A percentile compares a stretch with the other conserved stretches of the same genome.
These are phyloP conservation scores for Berghia stephanieae DNA, from an alignment of 1,140 invertebrate genomes.

Conservation along the genomic window DNA sequence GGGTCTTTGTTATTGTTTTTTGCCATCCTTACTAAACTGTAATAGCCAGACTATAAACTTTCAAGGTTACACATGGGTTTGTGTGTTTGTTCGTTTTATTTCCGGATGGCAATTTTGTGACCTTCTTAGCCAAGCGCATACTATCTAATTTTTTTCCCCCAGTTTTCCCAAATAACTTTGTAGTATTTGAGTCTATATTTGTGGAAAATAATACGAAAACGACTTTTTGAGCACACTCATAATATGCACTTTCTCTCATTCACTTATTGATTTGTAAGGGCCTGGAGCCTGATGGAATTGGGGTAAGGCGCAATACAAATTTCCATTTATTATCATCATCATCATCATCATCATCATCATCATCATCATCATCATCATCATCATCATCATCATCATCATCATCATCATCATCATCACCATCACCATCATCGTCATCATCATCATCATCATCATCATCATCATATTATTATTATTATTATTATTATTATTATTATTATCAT, in stretches of 20 bases:
- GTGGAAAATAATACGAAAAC: too few species aligned
- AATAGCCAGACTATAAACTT: too few species aligned
- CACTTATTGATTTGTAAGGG: background rate
- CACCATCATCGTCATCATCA: slow-evolving; percentile 20
- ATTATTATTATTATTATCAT: background rate
- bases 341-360: slow-evolving; percentile 24
- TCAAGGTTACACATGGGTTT: too few species aligned
- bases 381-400: slow-evolving; percentile 34
- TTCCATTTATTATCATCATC: background rate
- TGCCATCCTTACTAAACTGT: too few species aligned
- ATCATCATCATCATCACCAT: slow-evolving; percentile 25
- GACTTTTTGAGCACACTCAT: too few species aligned
- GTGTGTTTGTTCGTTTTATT: too few species aligned
- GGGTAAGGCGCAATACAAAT: background rate
- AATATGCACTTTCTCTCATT: slow-evolving; percentile 20
- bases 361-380: slow-evolving; percentile 15
- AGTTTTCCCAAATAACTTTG: too few species aligned
- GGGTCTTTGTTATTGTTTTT: too few species aligned
- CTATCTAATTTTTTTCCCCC: too few species aligned
- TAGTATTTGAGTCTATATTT: too few species aligned
- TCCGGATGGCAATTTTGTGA: too few species aligned
- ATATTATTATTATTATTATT: background rate
- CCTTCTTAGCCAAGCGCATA: too few species aligned
- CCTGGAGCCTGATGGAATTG: background rate
- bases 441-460: slow-evolving; percentile 15